A percentile compares a stretch with the other conserved stretches of the same genome.
phyloP scores from a whole-genome alignment of 2,888 invertebrate species.

The Chrysolina oricalcia region DNA sequence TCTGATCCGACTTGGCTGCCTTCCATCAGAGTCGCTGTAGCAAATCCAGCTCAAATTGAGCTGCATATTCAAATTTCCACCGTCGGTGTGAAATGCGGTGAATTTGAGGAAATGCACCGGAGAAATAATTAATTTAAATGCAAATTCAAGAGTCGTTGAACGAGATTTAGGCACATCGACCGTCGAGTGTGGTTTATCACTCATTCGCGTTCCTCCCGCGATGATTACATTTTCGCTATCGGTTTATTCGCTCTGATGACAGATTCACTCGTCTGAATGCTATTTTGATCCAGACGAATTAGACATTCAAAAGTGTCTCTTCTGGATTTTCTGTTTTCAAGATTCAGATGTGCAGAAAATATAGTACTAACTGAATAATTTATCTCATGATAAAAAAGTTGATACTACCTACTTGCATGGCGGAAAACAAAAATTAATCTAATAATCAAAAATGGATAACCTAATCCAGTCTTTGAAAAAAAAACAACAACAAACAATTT shows the following conservation, averaged over 20 bases:
- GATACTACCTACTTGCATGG: no score
- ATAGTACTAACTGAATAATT: no score
- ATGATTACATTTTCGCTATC: neutral
- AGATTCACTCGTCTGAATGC: neutral
- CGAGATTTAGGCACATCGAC: conserved; percentile 12
- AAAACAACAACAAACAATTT: no score
- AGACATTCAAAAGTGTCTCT: neutral
- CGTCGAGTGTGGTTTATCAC: conserved; percentile 7
- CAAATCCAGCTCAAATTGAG: neutral
- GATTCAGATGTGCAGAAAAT: no score
- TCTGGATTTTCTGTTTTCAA: no score
- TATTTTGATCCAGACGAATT: neutral
- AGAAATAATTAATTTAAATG: conserved; percentile 21
- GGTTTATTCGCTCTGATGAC: neutral
- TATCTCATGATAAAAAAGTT: no score
- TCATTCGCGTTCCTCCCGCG: neutral
- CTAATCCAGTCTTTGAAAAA: no score
- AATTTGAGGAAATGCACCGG: conserved; percentile 22
- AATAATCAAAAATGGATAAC: no score
- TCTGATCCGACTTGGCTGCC: conserved; percentile 10
- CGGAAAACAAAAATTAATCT: no score
- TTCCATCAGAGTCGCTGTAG: conserved; percentile 10
- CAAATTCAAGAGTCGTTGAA: conserved; percentile 16
- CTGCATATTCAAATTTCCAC: conserved; percentile 21
- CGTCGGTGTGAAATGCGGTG: conserved; percentile 1